Evolutionary conservation across 1,140 invertebrate genomes (phyloP), one percentile per base, ranked within the genome.

Genomic region (Aradophagus sp.): DNA sequence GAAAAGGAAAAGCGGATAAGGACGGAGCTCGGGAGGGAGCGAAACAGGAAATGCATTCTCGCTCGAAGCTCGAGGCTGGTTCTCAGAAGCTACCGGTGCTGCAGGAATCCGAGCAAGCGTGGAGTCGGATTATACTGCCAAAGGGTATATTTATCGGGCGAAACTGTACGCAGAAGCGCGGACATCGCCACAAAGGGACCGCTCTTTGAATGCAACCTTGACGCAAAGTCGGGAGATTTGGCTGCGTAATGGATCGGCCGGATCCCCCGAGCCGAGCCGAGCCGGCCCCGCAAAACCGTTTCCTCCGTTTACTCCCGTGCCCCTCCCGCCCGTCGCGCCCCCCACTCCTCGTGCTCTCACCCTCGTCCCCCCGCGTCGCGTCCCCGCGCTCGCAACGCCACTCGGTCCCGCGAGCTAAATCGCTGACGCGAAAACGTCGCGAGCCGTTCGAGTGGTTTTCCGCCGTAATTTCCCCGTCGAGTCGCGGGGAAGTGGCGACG

Each of bases 131-230:
- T 85, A 85, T 83, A 80, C 80, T 84, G 82, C 82, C 81, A 84
- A 83, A 85, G 84, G 82, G 81, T 84, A 84, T 84, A 84, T 84
- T 85, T 85, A 85, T 85, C 82, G 83, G 81, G 81, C 82, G 82
- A 84, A 83, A 82, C 84, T 84, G 81, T 83, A 82, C 83, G 82
- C 82, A 82, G 81, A 85, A 84, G 80, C 81, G 80, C 80, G 81
- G 80, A 81, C 80, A 80, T 83, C 75, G 80, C 62, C 78, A 84
- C 83, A 84, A 85, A 85, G 82, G 78, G 77, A 73, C 82, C 82
- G 83, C 83, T 79, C 76, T 76, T 80, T 76, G 78, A 81, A 81
- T 80, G 77, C 80, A 84, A 77, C 82, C 81, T 82, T 83, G 81
- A 82, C 78, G 81, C 76, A 77, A 78, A 76, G 71, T 77, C 31